A percentile compares a stretch with the other conserved stretches of the same genome.
These are phyloP conservation scores for Pachyseris speciosa DNA, from an alignment of 64 coral and sea anemone genomes.

Conservation along the genomic window DNA sequence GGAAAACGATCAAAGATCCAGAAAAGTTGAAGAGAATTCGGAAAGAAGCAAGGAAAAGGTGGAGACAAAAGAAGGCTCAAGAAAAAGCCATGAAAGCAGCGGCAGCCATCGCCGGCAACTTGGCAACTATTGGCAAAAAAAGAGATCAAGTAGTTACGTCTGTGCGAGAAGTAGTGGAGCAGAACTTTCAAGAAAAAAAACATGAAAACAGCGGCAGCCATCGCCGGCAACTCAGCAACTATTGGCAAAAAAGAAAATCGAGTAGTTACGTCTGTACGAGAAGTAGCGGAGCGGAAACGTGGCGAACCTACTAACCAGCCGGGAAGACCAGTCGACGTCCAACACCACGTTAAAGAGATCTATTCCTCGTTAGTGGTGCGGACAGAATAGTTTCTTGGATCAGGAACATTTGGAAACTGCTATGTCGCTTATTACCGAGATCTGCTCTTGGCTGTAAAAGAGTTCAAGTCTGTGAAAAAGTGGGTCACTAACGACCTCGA, in stretches of 20 bases:
- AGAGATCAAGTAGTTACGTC: neutral
- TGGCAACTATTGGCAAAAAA: neutral
- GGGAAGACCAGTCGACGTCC: neutral
- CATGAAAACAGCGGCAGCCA: too few relatives aligned
- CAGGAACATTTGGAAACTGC: slow-evolving; percentile 46
- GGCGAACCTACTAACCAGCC: neutral
- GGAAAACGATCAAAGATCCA: too few relatives aligned
- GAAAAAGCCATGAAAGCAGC: neutral
- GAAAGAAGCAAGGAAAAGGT: too few relatives aligned
- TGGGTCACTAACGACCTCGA: neutral
- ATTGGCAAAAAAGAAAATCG: too few relatives aligned
- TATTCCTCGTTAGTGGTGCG: neutral
- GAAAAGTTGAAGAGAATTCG: too few relatives aligned
- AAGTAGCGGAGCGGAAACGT: too few relatives aligned
- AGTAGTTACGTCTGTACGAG: neutral
- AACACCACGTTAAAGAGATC: slow-evolving; percentile 20
- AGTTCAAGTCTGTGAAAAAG: neutral
- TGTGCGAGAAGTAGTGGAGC: too few relatives aligned
- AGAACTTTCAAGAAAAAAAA: neutral
- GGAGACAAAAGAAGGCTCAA: neutral
- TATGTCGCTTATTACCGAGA: slow-evolving; percentile 59
- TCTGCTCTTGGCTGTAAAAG: slow-evolving; percentile 45
- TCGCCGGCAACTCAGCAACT: too few relatives aligned
- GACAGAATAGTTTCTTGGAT: slow-evolving; percentile 1
- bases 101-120: neutral